Evolutionary conservation across 2,888 invertebrate genomes (phyloP).

Genomic region (Cynaeus angustus): DNA sequence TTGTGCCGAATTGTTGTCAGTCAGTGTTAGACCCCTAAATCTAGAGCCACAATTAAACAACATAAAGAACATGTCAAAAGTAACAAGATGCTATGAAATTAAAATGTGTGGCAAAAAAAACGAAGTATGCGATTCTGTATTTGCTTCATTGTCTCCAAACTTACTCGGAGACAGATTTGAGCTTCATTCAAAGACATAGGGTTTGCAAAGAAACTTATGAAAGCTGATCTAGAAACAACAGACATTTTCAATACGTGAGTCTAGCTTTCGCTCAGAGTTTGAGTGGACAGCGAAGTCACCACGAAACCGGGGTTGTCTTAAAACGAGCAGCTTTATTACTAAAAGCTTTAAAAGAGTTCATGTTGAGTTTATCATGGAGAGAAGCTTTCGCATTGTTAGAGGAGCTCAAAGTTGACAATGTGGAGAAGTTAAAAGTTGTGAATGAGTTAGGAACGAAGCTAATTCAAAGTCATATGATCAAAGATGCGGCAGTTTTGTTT

Average conservation of each 20-base stretch:
- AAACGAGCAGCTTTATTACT: slow-evolving; percentile 77
- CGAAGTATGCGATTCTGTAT: slow-evolving; percentile 79
- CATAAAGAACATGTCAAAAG: slow-evolving; percentile 81
- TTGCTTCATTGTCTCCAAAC: slow-evolving; percentile 76
- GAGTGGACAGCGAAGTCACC: slow-evolving; percentile 77
- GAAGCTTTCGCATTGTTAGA: slow-evolving; percentile 78
- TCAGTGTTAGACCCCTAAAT: slow-evolving; percentile 97
- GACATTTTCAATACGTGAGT: slow-evolving; percentile 68
- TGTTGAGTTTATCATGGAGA: slow-evolving; percentile 83
- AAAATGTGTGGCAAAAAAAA: slow-evolving; percentile 86
- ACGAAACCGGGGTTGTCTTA: slow-evolving; percentile 89
- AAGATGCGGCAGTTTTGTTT: slow-evolving; percentile 81
- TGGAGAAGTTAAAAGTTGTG: slow-evolving; percentile 67
- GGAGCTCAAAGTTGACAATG: slow-evolving; percentile 69
- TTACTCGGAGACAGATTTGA: slow-evolving; percentile 76
- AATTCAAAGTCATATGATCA: slow-evolving; percentile 75
- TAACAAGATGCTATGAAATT: slow-evolving; percentile 84
- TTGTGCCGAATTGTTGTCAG: slow-evolving; percentile 90
- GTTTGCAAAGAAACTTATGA: slow-evolving; percentile 73
- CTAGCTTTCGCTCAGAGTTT: slow-evolving; percentile 82
- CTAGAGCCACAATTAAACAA: slow-evolving; percentile 81
- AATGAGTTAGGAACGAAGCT: slow-evolving; percentile 65
- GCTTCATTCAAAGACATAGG: slow-evolving; percentile 82
- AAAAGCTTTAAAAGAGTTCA: slow-evolving; percentile 80
- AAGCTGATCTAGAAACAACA: slow-evolving; percentile 42